phyloP scores from a whole-genome alignment of 2,888 invertebrate genomes.

The Polydrusus cervinus region DNA sequence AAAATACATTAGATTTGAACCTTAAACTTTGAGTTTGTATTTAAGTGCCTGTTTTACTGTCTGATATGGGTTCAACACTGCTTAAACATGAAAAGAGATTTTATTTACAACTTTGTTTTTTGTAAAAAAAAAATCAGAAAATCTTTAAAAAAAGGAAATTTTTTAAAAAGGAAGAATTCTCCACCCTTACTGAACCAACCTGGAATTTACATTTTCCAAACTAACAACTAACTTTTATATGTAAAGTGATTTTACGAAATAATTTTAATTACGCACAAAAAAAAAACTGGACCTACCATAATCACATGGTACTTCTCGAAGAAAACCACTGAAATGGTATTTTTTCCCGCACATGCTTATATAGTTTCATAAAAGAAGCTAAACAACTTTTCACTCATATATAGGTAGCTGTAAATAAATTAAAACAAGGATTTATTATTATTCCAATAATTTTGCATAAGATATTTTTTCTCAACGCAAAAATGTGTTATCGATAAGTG shows the following conservation, averaged over 20 bases:
- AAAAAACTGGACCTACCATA: conserved; percentile 33
- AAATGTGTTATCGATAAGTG: conserved; percentile 2
- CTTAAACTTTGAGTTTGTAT: not conserved
- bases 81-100: no score
- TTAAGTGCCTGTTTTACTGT: no score
- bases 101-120: no score
- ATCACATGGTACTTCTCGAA: conserved; percentile 29
- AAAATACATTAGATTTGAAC: not conserved
- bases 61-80: no score
- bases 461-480: conserved; percentile 28
- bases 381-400: conserved; percentile 38
- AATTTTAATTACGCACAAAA: not conserved
- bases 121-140: no score
- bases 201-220: no score
- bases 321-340: conserved; percentile 20
- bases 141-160: no score
- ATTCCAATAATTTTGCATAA: conserved; percentile 33
- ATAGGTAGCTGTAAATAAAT: conserved; percentile 26
- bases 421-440: conserved; percentile 27
- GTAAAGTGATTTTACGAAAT: not conserved
- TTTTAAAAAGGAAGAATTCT: no score
- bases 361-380: conserved; percentile 37
- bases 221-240: no score
- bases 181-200: no score
- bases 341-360: conserved; percentile 27